phyloP scores from a whole-genome alignment of 92 coral and sea anemone genomes.

The Anthopleura xanthogrammica region DNA sequence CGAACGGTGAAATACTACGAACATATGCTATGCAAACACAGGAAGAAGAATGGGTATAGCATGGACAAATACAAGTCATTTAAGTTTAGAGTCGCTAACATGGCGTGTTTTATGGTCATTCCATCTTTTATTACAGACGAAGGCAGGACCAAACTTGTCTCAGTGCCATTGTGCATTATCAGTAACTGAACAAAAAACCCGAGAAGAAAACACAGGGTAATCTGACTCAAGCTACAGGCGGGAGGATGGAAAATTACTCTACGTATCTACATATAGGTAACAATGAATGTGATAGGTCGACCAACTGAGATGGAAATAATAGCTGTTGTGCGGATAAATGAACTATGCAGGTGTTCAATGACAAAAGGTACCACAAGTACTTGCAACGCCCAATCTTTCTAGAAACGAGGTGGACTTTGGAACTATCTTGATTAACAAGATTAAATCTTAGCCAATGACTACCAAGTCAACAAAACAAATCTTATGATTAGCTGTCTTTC shows the following conservation, averaged over 20 bases:
- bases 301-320: not conserved
- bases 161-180: no score
- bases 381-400: not conserved
- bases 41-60: conserved; percentile 29
- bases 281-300: not conserved
- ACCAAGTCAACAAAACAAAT: no score
- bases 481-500: no score
- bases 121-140: no score
- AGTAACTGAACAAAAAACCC: no score
- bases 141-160: no score
- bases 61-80: not conserved
- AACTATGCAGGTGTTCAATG: not conserved
- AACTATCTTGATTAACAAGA: not conserved
- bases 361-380: not conserved
- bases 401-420: not conserved
- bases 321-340: not conserved
- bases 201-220: no score
- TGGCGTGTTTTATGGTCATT: no score
- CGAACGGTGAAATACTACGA: conserved; percentile 1
- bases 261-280: no score
- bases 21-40: conserved; percentile 21
- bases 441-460: not conserved
- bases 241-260: no score
- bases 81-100: no score
- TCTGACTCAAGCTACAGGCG: no score